These are phyloP conservation scores for Pomacea maculata DNA, from an alignment of 1,140 invertebrate genomes.

Conservation along the genomic window DNA sequence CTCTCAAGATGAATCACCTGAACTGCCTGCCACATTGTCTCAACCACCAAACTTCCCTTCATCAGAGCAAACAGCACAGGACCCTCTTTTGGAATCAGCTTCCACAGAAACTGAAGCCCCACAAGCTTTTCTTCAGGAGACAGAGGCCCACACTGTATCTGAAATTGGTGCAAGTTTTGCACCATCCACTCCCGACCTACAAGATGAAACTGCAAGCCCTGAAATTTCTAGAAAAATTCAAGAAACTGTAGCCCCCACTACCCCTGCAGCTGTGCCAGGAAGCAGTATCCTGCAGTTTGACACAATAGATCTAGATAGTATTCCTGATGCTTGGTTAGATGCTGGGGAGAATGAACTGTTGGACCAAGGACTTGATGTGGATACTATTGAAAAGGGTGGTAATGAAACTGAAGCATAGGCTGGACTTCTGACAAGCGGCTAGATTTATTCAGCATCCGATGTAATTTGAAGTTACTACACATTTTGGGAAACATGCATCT, in stretches of 20 bases:
- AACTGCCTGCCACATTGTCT: neutral
- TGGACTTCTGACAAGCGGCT: no score
- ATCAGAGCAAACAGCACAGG: neutral
- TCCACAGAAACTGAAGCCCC: neutral
- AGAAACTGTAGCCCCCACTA: neutral
- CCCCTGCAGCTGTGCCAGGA: neutral
- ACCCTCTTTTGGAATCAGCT: neutral
- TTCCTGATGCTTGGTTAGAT: constrained; percentile 16
- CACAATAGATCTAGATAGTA: constrained; percentile 8
- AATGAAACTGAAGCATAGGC: no score
- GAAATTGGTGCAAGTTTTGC: neutral
- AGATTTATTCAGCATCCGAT: no score
- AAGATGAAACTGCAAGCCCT: neutral
- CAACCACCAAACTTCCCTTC: neutral
- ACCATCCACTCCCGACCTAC: neutral
- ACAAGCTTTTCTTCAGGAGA: constrained; percentile 5
- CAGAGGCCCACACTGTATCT: neutral
- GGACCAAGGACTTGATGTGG: no score
- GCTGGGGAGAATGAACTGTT: neutral
- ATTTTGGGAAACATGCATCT: no score
- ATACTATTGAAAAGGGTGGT: no score
- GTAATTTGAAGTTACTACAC: no score
- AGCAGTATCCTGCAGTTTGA: constrained; percentile 5
- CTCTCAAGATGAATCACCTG: neutral
- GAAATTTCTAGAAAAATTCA: neutral